phyloP scores from a whole-genome alignment of 1,140 invertebrate species.

The Plodia interpunctella region DNA sequence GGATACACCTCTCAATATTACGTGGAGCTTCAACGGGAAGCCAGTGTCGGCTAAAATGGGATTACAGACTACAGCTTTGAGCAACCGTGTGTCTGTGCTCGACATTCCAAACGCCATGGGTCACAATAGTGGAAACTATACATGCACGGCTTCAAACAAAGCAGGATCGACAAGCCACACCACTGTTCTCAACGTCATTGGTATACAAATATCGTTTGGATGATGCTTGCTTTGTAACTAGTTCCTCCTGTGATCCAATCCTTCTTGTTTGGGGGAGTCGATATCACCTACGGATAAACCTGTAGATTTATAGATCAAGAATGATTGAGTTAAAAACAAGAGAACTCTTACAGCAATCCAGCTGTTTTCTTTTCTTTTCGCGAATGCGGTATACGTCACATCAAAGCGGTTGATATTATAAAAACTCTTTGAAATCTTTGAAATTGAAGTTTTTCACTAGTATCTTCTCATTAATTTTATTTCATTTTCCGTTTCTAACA shows the following conservation, averaged over 20 bases:
- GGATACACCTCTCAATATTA: constrained; percentile 74
- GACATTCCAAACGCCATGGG: constrained; percentile 78
- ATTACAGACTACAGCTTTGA: constrained; percentile 72
- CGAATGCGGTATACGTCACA: no score
- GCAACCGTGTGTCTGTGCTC: constrained; percentile 77
- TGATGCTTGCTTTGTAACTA: constrained; percentile 72
- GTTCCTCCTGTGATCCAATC: constrained; percentile 85
- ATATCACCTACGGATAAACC: constrained; percentile 82
- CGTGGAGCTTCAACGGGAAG: constrained; percentile 70
- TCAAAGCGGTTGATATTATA: constrained; percentile 1
- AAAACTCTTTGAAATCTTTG: no score
- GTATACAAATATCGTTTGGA: constrained; percentile 61
- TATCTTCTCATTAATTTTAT: neutral
- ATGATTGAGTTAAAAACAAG: neutral
- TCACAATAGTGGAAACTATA: constrained; percentile 83
- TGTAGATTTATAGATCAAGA: neutral
- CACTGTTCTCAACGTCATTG: constrained; percentile 81
- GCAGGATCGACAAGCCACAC: constrained; percentile 82
- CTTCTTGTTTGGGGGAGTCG: constrained; percentile 84
- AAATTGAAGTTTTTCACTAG: no score
- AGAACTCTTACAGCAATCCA: no score
- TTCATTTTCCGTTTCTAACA: neutral
- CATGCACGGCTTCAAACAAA: constrained; percentile 81
- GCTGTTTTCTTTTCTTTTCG: no score
- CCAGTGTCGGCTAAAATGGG: constrained; percentile 53